Evolutionary conservation across 2,113 vertebrate species (phyloP), one percentile per base, ranked within the genome.

Genomic region (Poeciliopsis occidentalis): DNA sequence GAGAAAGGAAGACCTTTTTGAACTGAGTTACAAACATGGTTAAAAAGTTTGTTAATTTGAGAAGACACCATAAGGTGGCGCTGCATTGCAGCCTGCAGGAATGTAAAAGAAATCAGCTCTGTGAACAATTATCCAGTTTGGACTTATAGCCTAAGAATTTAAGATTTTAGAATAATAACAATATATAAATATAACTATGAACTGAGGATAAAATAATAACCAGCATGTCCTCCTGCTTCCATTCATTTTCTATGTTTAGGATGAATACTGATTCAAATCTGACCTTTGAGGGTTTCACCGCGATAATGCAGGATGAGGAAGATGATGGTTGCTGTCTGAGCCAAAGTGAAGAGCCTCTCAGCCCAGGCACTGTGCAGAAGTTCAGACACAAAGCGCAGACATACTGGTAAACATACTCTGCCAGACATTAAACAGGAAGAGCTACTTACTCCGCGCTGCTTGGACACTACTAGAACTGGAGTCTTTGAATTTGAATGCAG

Each of bases 291-390:
- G 0, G 90, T 93, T 1, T 93, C 79, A 24, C 94, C 86, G 47
- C 79, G 87, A 76, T 95, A 95, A 83, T 94, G 91, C 76, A 94
- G 91, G 69, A 95, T 88, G 65, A 97, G 93, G 86, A 96, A 95
- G 57, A 91, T 65, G 13, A 97, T 94, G 0, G 88, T 65, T 24
- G 93, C 61, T 0, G 94, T 94, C 90, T 96, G 96, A 17, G 94
- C 39, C 86, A 94, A 77, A 4, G 88, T 81, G 84, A 97, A 93
- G 60, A 97, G 85, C 29, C 94, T 95, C 78, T 97, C 96, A 26
- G 92, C 94, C 96, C 95, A 97, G 67, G 96, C 94, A 78, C 96
- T 97, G 93, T n/a, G 12, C 17, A 79, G 66, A 15, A 44, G 30
- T 39, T 41, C 1, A 64, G 19, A 8, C 3, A 30, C 61, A 57